Evolutionary conservation across 2,113 vertebrate genomes (phyloP).

Genomic region (Microtus pennsylvanicus): DNA sequence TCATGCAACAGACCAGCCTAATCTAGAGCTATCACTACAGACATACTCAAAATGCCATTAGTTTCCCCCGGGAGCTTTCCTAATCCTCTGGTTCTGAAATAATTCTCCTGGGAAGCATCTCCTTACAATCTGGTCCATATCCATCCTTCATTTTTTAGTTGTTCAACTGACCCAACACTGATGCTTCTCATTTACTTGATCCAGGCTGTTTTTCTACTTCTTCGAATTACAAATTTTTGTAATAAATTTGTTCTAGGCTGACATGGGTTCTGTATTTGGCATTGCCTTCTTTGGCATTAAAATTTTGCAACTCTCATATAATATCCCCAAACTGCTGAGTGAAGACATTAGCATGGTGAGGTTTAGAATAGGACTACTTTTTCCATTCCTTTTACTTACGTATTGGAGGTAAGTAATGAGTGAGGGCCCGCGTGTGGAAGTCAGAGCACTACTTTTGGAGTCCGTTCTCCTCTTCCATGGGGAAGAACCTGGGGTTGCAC

Average conservation of each 20-base stretch:
- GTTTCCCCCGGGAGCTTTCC: slow-evolving; percentile 10
- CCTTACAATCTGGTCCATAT: background rate
- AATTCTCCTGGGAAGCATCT: background rate
- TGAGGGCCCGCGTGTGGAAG: no score
- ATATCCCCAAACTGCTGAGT: background rate
- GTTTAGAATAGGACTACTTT: background rate
- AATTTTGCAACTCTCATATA: background rate
- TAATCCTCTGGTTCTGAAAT: slow-evolving; percentile 17
- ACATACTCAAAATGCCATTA: background rate
- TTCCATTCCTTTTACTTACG: background rate
- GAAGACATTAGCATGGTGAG: background rate
- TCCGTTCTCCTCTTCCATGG: background rate
- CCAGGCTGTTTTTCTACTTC: background rate
- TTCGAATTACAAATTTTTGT: background rate
- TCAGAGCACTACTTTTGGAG: background rate
- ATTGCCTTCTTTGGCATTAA: background rate
- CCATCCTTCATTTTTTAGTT: background rate
- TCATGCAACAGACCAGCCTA: background rate
- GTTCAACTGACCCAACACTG: background rate
- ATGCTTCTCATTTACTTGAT: background rate
- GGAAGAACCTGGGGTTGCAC: background rate
- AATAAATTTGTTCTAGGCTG: background rate
- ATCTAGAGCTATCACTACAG: slow-evolving; percentile 15
- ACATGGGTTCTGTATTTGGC: background rate
- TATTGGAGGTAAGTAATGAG: background rate